A percentile compares a stretch with the other conserved stretches of the same genome.
These are phyloP conservation scores for Troides oblongomaculatus DNA, from an alignment of 2,888 invertebrate species.

Conservation along the genomic window DNA sequence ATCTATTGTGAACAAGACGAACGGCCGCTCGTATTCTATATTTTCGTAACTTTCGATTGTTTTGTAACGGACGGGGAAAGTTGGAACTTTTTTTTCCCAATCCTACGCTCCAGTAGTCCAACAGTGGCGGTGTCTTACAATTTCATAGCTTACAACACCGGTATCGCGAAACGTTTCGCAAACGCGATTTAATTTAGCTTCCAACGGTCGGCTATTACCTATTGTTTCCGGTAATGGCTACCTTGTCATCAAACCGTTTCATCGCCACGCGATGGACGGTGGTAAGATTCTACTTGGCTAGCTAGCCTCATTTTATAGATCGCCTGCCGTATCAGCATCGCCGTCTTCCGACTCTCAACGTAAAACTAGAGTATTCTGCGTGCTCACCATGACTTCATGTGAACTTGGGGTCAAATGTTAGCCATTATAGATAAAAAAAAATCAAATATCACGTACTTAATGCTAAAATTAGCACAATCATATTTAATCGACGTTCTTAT, in stretches of 20 bases:
- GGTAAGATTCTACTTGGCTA: no score
- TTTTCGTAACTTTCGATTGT: slow-evolving; percentile 66
- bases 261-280: not conserved
- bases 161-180: slow-evolving; percentile 62
- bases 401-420: no score
- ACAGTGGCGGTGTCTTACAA: slow-evolving; percentile 61
- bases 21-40: slow-evolving; percentile 32
- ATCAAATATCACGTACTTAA: no score
- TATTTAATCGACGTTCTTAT: no score
- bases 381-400: no score
- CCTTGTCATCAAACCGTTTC: not conserved
- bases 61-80: slow-evolving; percentile 66
- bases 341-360: no score
- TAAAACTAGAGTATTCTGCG: no score
- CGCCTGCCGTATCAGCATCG: no score
- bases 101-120: slow-evolving; percentile 75
- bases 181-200: slow-evolving; percentile 40
- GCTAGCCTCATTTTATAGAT: no score
- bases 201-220: slow-evolving; percentile 38
- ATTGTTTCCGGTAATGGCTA: slow-evolving; percentile 7
- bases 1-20: slow-evolving; percentile 10
- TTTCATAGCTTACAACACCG: slow-evolving; percentile 71
- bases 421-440: no score
- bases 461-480: no score
- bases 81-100: slow-evolving; percentile 68